Evolutionary conservation across 2,888 invertebrate genomes (phyloP).

Genomic region (Tenthredo livida): DNA sequence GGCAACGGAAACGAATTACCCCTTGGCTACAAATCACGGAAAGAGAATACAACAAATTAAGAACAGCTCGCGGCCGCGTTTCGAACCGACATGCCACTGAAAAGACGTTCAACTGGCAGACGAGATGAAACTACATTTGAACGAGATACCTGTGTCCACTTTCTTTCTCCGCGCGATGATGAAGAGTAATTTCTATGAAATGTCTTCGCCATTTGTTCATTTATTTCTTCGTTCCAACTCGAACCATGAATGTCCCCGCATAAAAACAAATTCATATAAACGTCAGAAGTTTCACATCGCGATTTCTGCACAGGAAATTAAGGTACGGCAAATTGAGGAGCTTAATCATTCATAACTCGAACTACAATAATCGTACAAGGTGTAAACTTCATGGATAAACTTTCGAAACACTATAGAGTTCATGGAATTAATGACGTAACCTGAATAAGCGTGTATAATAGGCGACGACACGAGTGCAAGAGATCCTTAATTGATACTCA

Average conservation of each 20-base stretch:
- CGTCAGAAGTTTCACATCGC: background rate
- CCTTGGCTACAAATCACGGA: conserved; percentile 66
- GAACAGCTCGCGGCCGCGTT: conserved; percentile 52
- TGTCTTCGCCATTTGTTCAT: background rate
- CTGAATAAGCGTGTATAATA: background rate
- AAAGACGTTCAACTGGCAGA: conserved; percentile 12
- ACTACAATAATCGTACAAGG: background rate
- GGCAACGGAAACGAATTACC: conserved; percentile 67
- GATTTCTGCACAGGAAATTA: background rate
- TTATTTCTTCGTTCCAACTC: background rate
- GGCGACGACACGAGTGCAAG: background rate
- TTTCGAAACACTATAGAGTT: background rate
- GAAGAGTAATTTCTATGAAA: background rate
- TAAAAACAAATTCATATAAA: background rate
- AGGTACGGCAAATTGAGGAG: background rate
- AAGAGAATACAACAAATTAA: conserved; percentile 62
- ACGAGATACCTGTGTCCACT: conserved; percentile 13
- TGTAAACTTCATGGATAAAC: background rate
- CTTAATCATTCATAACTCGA: background rate
- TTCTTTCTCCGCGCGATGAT: background rate
- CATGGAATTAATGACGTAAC: background rate
- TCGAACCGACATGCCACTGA: background rate
- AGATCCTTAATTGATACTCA: background rate
- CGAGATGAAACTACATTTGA: conserved; percentile 17
- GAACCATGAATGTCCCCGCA: background rate